phyloP scores from a whole-genome alignment of 2,797 vertebrate species.

The Rhynchonycteris naso region DNA sequence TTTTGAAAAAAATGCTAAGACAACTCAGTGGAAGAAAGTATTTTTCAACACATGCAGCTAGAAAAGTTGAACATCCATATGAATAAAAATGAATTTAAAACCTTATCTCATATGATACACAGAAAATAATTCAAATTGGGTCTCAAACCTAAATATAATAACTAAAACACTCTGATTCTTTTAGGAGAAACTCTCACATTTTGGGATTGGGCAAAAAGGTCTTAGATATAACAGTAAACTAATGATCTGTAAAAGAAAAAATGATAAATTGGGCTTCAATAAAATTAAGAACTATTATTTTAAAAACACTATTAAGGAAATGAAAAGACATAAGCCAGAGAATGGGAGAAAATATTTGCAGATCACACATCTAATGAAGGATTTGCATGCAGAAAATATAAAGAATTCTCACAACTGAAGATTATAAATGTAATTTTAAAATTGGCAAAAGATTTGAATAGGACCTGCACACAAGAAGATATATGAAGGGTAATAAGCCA shows the following conservation, averaged over 20 bases:
- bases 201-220: not conserved
- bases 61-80: not conserved
- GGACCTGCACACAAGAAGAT: not conserved
- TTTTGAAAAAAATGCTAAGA: constrained; percentile 30
- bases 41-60: not conserved
- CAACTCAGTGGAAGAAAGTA: not conserved
- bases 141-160: not conserved
- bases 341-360: not conserved
- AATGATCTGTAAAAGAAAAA: not conserved
- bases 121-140: constrained; percentile 28
- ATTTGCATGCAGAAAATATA: not conserved
- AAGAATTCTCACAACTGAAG: constrained; percentile 40
- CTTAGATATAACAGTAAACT: not conserved
- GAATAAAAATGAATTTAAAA: constrained; percentile 21
- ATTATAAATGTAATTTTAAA: constrained; percentile 22
- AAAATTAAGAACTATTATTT: constrained; percentile 23
- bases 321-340: not conserved
- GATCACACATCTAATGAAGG: constrained; percentile 21
- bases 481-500: not conserved
- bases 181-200: not conserved
- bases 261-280: not conserved
- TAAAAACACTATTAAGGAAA: not conserved
- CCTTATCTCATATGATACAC: not conserved
- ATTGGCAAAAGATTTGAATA: constrained; percentile 23
- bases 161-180: not conserved